phyloP scores from a whole-genome alignment of 2,797 vertebrate genomes.

The Enteromius paludinosus region DNA sequence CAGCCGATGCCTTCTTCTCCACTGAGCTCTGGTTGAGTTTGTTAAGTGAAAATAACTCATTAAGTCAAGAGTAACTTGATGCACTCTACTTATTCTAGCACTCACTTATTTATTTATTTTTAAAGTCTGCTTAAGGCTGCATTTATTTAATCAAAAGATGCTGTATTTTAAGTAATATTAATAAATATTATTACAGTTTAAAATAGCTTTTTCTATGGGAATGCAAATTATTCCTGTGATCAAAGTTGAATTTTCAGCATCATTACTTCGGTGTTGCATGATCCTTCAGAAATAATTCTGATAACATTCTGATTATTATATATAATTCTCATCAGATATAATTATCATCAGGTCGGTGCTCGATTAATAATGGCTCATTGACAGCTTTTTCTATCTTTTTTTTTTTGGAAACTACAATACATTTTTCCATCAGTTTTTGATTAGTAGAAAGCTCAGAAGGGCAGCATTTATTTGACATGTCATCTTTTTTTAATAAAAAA shows the following conservation, averaged over 20 bases:
- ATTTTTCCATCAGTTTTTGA: neutral
- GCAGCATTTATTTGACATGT: neutral
- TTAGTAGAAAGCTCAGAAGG: neutral
- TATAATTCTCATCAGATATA: neutral
- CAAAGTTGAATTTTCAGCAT: neutral
- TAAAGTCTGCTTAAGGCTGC: neutral
- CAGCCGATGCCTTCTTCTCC: neutral
- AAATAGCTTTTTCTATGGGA: neutral
- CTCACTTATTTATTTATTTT: neutral
- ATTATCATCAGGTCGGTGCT: neutral
- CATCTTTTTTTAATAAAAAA: neutral
- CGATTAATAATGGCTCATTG: neutral
- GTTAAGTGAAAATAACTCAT: conserved; percentile 40
- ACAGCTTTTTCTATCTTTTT: neutral
- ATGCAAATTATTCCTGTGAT: neutral
- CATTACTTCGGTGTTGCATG: neutral
- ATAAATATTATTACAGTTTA: neutral
- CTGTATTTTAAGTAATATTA: neutral
- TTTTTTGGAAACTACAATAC: neutral
- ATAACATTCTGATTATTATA: neutral
- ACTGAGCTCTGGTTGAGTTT: neutral
- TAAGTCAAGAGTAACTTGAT: neutral
- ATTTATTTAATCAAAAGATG: neutral
- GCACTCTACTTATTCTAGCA: neutral
- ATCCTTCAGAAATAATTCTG: neutral